A percentile compares a stretch with the other conserved stretches of the same genome.
These are phyloP conservation scores for Cyprinella venusta DNA, from an alignment of 2,797 vertebrate species.

Conservation along the genomic window DNA sequence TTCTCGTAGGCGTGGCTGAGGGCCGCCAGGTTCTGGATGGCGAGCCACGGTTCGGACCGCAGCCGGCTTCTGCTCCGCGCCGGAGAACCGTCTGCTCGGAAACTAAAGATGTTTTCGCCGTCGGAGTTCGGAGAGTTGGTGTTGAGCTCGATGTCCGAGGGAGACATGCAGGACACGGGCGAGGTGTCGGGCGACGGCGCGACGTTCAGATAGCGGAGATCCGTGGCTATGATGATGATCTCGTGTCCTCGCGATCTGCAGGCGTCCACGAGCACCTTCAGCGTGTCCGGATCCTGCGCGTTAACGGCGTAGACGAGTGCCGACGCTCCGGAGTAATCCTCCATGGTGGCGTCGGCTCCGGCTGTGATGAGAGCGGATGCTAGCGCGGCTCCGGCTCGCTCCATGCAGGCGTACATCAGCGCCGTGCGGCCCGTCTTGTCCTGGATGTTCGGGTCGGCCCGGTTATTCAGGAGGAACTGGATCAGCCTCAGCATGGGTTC, in stretches of 20 bases:
- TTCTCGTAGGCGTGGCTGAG: slow-evolving; percentile 68
- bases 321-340: slow-evolving; percentile 75
- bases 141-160: slow-evolving; percentile 78
- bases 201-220: slow-evolving; percentile 70
- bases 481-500: slow-evolving; percentile 66
- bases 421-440: slow-evolving; percentile 74
- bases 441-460: slow-evolving; percentile 75
- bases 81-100: slow-evolving; percentile 60
- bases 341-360: slow-evolving; percentile 74
- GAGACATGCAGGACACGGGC: slow-evolving; percentile 76
- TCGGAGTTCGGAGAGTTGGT: slow-evolving; percentile 71
- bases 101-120: slow-evolving; percentile 73
- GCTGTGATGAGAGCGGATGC: slow-evolving; percentile 68
- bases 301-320: slow-evolving; percentile 77
- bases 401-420: slow-evolving; percentile 78
- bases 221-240: slow-evolving; percentile 78
- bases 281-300: slow-evolving; percentile 69
- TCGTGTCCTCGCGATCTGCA: slow-evolving; percentile 72
- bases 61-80: slow-evolving; percentile 55
- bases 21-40: slow-evolving; percentile 70
- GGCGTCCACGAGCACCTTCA: slow-evolving; percentile 74
- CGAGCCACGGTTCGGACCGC: slow-evolving; percentile 73
- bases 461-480: slow-evolving; percentile 69
- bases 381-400: slow-evolving; percentile 70
- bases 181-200: slow-evolving; percentile 70